A percentile compares a stretch with the other conserved stretches of the same genome.
These are phyloP conservation scores for Heliconius melpomene DNA, from an alignment of 1,140 invertebrate species.

Conservation along the genomic window DNA sequence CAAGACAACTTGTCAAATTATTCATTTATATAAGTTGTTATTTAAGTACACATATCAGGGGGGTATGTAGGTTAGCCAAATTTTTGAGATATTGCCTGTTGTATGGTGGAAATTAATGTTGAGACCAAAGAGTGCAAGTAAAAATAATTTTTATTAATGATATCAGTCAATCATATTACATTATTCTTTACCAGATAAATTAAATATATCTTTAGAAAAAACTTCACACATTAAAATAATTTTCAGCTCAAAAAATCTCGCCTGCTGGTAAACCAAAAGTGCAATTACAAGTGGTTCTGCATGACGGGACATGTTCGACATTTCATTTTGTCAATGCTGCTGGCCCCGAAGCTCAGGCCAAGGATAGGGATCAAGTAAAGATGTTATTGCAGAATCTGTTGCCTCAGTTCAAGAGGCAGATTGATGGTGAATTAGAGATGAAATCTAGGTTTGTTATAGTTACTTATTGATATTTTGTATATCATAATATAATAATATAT, in stretches of 20 bases:
- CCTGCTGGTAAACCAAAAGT: constrained; percentile 99
- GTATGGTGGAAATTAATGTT: too few relatives aligned
- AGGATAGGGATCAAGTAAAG: constrained; percentile 96
- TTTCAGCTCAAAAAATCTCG: constrained; percentile 98
- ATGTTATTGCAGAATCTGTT: constrained; percentile 94
- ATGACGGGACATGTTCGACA: constrained; percentile 96
- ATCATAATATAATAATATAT: too few relatives aligned
- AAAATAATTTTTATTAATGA: too few relatives aligned
- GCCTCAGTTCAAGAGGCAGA: constrained; percentile 97
- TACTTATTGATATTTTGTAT: background rate
- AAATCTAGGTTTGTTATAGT: constrained; percentile 81
- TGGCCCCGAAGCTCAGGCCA: constrained; percentile 90
- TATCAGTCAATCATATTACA: background rate
- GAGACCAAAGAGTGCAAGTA: too few relatives aligned
- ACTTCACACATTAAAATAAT: background rate
- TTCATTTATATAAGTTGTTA: too few relatives aligned
- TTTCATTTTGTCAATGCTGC: constrained; percentile 98
- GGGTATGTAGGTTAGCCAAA: too few relatives aligned
- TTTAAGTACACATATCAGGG: too few relatives aligned
- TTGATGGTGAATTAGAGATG: constrained; percentile 95
- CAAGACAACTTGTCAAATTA: too few relatives aligned
- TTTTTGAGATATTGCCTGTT: too few relatives aligned
- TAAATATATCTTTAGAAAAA: background rate
- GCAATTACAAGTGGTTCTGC: constrained; percentile 98
- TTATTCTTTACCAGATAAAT: background rate